phyloP scores from a whole-genome alignment of 2,797 vertebrate species.

The Girardinus metallicus region DNA sequence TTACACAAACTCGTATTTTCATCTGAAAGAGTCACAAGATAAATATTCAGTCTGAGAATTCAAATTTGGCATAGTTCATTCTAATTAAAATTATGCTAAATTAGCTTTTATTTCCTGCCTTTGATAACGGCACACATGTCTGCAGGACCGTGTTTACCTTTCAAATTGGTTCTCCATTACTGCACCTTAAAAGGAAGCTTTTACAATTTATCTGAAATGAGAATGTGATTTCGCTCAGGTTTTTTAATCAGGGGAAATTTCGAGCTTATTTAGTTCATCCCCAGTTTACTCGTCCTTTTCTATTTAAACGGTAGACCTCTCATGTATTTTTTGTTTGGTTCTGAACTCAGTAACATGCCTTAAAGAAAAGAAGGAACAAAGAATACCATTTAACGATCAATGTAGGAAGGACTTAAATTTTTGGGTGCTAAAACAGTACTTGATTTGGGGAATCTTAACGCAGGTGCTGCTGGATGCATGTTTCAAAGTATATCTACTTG shows the following conservation, averaged over 20 bases:
- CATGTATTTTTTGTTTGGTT: slow-evolving; percentile 68
- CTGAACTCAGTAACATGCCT: slow-evolving; percentile 42
- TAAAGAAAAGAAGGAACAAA: slow-evolving; percentile 55
- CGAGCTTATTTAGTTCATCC: slow-evolving; percentile 67
- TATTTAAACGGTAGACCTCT: slow-evolving; percentile 63
- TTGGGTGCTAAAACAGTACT: slow-evolving; percentile 58
- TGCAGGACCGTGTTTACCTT: slow-evolving; percentile 74
- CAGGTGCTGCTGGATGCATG: slow-evolving; percentile 67
- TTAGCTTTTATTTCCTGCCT: slow-evolving; percentile 67
- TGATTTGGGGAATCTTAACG: slow-evolving; percentile 68
- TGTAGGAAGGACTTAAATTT: slow-evolving; percentile 54
- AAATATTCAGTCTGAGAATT: slow-evolving; percentile 73
- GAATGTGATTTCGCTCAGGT: slow-evolving; percentile 77
- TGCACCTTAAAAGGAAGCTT: slow-evolving; percentile 73
- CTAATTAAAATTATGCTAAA: slow-evolving; percentile 80
- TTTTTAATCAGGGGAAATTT: slow-evolving; percentile 81
- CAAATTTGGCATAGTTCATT: slow-evolving; percentile 75
- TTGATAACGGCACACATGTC: slow-evolving; percentile 69
- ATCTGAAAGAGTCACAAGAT: slow-evolving; percentile 43
- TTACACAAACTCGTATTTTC: slow-evolving; percentile 52
- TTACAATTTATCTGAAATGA: slow-evolving; percentile 77
- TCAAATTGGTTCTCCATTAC: slow-evolving; percentile 82
- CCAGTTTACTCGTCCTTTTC: slow-evolving; percentile 59
- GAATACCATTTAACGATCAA: slow-evolving; percentile 68
- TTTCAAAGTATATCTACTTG: slow-evolving; percentile 65